Evolutionary conservation across 2,113 vertebrate genomes (phyloP).

Genomic region (Benitochromis conjunctus): DNA sequence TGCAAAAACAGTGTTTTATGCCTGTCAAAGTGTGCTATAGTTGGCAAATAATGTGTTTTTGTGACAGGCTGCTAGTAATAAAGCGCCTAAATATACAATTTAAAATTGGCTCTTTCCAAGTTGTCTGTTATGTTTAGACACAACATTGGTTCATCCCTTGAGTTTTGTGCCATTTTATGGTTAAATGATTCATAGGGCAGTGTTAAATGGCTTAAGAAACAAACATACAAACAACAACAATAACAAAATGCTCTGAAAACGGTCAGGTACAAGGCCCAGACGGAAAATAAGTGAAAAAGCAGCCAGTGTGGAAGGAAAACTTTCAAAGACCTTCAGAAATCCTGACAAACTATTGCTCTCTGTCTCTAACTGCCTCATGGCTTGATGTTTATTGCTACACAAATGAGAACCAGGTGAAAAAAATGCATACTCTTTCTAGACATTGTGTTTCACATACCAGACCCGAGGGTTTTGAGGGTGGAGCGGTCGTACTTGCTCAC

Average conservation of each 20-base stretch:
- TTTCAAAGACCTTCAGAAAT: background rate
- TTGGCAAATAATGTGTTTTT: background rate
- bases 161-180: background rate
- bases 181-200: background rate
- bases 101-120: background rate
- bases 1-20: background rate
- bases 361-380: background rate
- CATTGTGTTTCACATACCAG: conserved; percentile 62
- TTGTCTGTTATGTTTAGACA: background rate
- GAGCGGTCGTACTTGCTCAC: conserved; percentile 79
- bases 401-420: background rate
- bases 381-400: background rate
- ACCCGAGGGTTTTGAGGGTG: conserved; percentile 75
- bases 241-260: fast-evolving
- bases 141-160: background rate
- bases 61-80: background rate
- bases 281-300: background rate
- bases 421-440: background rate
- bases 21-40: background rate
- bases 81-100: background rate
- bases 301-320: background rate
- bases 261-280: background rate
- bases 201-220: background rate
- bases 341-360: background rate
- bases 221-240: background rate